These are phyloP conservation scores for Lumbricus terrestris DNA, from an alignment of 2,888 invertebrate genomes.

Conservation along the genomic window DNA sequence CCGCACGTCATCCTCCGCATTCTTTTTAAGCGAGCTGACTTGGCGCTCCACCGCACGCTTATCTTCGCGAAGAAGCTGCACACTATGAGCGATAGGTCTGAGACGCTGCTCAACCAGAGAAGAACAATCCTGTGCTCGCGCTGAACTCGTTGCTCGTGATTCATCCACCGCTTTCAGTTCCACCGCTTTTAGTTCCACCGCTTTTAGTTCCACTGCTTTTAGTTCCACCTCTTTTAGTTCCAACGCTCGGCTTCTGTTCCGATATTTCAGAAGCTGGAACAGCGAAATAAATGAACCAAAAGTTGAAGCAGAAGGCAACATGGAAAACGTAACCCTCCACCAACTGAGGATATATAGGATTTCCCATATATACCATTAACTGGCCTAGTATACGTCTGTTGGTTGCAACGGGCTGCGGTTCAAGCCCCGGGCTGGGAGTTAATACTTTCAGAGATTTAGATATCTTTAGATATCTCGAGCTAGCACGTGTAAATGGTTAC, in stretches of 20 bases:
- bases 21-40: neutral
- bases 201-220: no score
- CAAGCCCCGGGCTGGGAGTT: no score
- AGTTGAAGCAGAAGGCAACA: no score
- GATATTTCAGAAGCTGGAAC: neutral
- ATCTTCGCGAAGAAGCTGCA: neutral
- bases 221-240: neutral
- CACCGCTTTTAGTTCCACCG: neutral
- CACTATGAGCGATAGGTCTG: neutral
- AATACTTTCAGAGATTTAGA: no score
- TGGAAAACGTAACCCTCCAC: no score
- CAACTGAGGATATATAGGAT: no score
- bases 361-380: no score
- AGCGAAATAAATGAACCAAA: neutral
- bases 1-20: neutral
- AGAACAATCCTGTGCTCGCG: neutral
- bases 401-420: no score
- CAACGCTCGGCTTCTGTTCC: neutral
- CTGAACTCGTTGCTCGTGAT: neutral
- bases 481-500: no score
- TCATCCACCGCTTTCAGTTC: neutral
- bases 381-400: no score
- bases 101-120: neutral
- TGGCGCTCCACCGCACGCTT: neutral
- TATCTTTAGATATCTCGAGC: no score